Evolutionary conservation across 2,888 invertebrate genomes (phyloP), one percentile per base, ranked within the genome.

Genomic region (Elmis aenea): DNA sequence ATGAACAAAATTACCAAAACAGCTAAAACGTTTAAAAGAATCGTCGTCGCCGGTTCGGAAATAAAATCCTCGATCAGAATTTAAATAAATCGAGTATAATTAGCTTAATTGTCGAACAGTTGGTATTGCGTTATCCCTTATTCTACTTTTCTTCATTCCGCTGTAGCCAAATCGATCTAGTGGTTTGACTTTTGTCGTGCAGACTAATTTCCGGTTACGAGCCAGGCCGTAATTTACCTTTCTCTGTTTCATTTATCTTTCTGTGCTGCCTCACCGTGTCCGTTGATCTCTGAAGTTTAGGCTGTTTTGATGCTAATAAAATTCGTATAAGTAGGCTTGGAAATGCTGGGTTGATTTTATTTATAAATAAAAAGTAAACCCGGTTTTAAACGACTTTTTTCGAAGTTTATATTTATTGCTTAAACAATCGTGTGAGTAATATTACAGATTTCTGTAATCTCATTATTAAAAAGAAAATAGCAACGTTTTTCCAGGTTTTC

Each of bases 191-290:
- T 58, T 57, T 55, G 58, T 57, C 56, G 50, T 57, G 49, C 52
- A 46, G 53, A 58, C 60, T 61, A 61, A 62, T 62, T 62, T 61
- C 61, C 61, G 57, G 57, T 53, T 57, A 54, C 54, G 51, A 56
- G 55, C 55, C 52, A 52, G 31, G 52, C 50, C 52, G 59, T 59
- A 61, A 60, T 61, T 63, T 58, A 60, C 57, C 51, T 51, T 54
- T 36, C 43, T 51, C 50, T 51, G 55, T 58, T 59, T 58, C 60
- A 59, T 61, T 61, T 61, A 61, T 62, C 59, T 58, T 55, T 54
- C 52, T 44, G 41, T 50, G 48, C 42, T 43, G 18, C 26, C 11
- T 26, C 26, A 6, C 18, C 18, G n/a, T n/a, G n/a, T n/a, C n/a
- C n/a, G n/a, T n/a, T n/a, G n/a, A n/a, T n/a, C n/a, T n/a, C n/a